Evolutionary conservation across 2,888 invertebrate species (phyloP).

Genomic region (Plebejus melissa): DNA sequence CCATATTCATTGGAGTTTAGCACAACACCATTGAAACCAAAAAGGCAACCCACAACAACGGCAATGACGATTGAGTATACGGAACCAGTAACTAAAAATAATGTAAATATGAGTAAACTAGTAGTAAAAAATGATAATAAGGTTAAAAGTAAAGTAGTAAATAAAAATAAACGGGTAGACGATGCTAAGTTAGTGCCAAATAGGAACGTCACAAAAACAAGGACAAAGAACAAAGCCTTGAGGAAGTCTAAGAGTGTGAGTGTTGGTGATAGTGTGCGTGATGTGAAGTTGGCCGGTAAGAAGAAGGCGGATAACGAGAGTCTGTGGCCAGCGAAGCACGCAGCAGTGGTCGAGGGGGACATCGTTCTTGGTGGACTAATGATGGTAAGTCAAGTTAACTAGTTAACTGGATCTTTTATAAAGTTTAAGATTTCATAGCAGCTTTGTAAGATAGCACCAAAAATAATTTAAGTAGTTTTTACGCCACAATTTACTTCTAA

Average conservation of each 20-base stretch:
- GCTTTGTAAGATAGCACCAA: too few species aligned
- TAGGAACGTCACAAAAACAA: conserved; percentile 8
- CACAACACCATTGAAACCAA: conserved; percentile 6
- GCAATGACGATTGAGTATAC: not conserved
- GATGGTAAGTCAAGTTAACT: conserved; percentile 76
- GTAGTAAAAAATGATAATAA: not conserved
- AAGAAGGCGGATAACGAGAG: conserved; percentile 36
- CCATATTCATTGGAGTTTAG: not conserved
- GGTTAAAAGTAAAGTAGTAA: not conserved
- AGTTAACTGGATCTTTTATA: too few species aligned
- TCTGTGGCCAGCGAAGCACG: conserved; percentile 91
- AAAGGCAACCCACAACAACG: not conserved
- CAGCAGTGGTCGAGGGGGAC: conserved; percentile 93
- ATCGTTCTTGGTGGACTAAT: conserved; percentile 93
- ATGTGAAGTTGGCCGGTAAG: conserved; percentile 55
- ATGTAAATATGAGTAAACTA: not conserved
- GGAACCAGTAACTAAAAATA: not conserved
- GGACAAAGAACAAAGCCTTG: conserved; percentile 32
- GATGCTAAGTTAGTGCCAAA: not conserved
- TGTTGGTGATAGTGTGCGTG: conserved; percentile 38
- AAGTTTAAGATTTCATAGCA: too few species aligned
- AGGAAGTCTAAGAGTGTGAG: conserved; percentile 40
- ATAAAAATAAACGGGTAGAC: not conserved
- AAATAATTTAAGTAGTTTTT: too few species aligned
- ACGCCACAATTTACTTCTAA: too few species aligned